A percentile compares a stretch with the other conserved stretches of the same genome.
These are phyloP conservation scores for Amblyopsis hoosieri DNA, from an alignment of 2,797 vertebrate genomes.

Conservation along the genomic window DNA sequence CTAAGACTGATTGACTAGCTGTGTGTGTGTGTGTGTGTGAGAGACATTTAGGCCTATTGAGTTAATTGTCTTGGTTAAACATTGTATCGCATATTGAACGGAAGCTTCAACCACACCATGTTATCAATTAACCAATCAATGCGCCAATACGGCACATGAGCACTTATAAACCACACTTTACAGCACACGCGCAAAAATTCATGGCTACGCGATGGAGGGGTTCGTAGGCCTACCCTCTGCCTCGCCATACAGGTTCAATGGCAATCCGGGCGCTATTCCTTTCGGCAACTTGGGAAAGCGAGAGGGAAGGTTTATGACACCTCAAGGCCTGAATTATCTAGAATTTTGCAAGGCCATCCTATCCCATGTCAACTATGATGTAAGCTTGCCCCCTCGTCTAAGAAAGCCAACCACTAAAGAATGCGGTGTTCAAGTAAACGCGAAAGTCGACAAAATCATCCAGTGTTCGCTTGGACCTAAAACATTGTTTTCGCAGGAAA, in stretches of 20 bases:
- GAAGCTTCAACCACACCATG: conserved; percentile 29
- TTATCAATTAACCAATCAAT: conserved; percentile 63
- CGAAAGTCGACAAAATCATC: conserved; percentile 78
- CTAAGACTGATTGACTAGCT: too few relatives aligned
- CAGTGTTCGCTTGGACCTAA: conserved; percentile 90
- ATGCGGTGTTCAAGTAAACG: conserved; percentile 89
- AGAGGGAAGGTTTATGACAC: conserved; percentile 62
- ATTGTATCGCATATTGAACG: background rate
- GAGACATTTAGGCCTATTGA: background rate
- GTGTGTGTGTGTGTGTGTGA: too few relatives aligned
- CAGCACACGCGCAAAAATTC: conserved; percentile 36
- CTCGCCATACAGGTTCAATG: conserved; percentile 63
- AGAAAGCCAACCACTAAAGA: conserved; percentile 79
- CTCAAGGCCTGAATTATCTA: conserved; percentile 76
- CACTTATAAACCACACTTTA: conserved; percentile 43
- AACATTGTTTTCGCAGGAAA: conserved; percentile 70
- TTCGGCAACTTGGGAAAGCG: conserved; percentile 78
- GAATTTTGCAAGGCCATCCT: conserved; percentile 84
- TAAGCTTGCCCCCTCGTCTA: conserved; percentile 45
- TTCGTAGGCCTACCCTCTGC: conserved; percentile 62
- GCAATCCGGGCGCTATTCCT: conserved; percentile 58
- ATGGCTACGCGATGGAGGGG: conserved; percentile 80
- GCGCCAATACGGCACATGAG: background rate
- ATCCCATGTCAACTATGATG: conserved; percentile 77
- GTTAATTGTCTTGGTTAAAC: too few relatives aligned